Evolutionary conservation across 2,797 vertebrate genomes (phyloP).

Genomic region (Eidolon dupreanum): DNA sequence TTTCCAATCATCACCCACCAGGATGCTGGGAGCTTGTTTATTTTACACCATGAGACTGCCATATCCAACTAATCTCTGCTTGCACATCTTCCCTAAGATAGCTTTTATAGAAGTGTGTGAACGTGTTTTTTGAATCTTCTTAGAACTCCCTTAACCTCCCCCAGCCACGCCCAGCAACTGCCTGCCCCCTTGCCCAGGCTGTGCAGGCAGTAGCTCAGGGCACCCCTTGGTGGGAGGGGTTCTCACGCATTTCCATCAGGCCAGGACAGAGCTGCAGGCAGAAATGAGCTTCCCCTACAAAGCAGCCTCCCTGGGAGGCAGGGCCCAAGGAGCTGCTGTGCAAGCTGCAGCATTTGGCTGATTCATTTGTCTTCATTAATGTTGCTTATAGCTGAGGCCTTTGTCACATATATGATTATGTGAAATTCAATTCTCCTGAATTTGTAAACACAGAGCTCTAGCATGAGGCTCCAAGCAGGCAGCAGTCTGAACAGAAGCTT

Average conservation of each 20-base stretch:
- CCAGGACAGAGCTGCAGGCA: neutral
- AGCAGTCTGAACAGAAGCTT: neutral
- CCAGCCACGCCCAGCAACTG: neutral
- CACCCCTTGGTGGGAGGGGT: neutral
- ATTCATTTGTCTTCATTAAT: slow-evolving; percentile 77
- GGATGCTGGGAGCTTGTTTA: slow-evolving; percentile 44
- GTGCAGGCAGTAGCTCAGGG: neutral
- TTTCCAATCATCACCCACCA: neutral
- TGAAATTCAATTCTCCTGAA: slow-evolving; percentile 60
- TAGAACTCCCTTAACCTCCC: neutral
- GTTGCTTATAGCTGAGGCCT: slow-evolving; percentile 68
- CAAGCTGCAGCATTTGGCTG: slow-evolving; percentile 10
- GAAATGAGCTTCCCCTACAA: neutral
- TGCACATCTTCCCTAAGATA: neutral
- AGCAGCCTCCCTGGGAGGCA: neutral
- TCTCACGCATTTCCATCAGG: slow-evolving; percentile 31
- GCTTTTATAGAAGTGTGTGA: neutral
- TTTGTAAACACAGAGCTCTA: slow-evolving; percentile 62
- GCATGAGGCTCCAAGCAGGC: slow-evolving; percentile 29
- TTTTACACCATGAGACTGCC: slow-evolving; percentile 15
- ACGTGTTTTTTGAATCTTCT: slow-evolving; percentile 22
- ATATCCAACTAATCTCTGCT: neutral
- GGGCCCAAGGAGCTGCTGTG: slow-evolving; percentile 51
- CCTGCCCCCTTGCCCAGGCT: neutral
- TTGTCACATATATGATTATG: slow-evolving; percentile 58